Evolutionary conservation across 2,113 vertebrate species (phyloP).

Genomic region (Anarhynchus alexandrinus): DNA sequence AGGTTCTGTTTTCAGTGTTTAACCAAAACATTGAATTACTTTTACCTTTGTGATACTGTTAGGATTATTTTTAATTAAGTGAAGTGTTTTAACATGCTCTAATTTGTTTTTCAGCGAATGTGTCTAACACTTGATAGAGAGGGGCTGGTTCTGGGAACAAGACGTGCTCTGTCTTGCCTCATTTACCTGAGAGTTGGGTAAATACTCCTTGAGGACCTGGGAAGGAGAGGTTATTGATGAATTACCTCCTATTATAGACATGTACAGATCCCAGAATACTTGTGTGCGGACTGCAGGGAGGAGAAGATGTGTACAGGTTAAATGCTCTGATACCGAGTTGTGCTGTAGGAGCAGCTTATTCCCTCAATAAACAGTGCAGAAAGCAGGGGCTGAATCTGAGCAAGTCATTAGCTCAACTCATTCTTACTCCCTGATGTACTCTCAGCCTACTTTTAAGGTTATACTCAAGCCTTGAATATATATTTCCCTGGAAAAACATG

Average conservation of each 20-base stretch:
- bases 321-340: not conserved
- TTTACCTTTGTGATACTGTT: slow-evolving; percentile 23
- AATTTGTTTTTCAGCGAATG: slow-evolving; percentile 5
- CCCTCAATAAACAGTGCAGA: not conserved
- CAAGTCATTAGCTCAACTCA: slow-evolving; percentile 7
- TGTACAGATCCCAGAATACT: not conserved
- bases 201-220: not conserved
- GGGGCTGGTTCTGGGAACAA: not conserved
- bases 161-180: not conserved
- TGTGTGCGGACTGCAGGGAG: not conserved
- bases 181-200: not conserved
- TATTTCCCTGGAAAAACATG: slow-evolving; percentile 7
- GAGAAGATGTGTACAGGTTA: not conserved
- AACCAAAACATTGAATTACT: slow-evolving; percentile 30
- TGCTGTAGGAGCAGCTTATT: not conserved
- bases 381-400: not conserved
- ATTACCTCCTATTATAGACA: not conserved
- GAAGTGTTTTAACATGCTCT: slow-evolving; percentile 20
- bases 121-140: not conserved
- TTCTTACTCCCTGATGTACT: not conserved
- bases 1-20: not conserved
- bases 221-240: slow-evolving; percentile 1
- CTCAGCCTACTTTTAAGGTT: slow-evolving; percentile 38
- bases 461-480: not conserved
- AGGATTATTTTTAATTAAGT: slow-evolving; percentile 44